These are phyloP conservation scores for Perizoma affinitatum DNA, from an alignment of 2,888 invertebrate genomes.

Conservation along the genomic window DNA sequence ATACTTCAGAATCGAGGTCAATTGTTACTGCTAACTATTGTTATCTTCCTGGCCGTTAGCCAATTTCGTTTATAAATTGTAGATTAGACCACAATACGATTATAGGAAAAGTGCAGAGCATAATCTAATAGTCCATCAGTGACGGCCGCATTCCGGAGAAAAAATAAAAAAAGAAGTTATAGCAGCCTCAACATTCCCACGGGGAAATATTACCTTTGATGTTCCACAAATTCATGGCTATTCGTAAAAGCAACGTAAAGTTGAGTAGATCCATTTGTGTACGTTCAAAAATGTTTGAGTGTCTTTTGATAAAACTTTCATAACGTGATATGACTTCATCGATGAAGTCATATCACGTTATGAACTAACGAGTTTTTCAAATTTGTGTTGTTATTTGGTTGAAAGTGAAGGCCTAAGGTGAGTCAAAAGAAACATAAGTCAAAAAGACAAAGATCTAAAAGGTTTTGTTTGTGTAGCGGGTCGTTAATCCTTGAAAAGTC, in stretches of 20 bases:
- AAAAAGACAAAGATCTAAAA: slow-evolving; percentile 33
- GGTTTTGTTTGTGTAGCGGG: slow-evolving; percentile 40
- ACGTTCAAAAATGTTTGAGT: not conserved
- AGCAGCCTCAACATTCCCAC: slow-evolving; percentile 66
- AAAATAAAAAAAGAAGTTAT: slow-evolving; percentile 61
- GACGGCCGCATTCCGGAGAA: slow-evolving; percentile 48
- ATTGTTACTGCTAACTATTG: slow-evolving; percentile 25
- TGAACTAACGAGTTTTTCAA: not conserved
- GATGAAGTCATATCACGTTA: not conserved
- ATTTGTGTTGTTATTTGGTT: not conserved
- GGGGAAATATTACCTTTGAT: slow-evolving; percentile 55
- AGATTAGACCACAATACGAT: slow-evolving; percentile 35
- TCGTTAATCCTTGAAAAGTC: slow-evolving; percentile 60
- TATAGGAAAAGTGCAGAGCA: slow-evolving; percentile 55
- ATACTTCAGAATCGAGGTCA: slow-evolving; percentile 25
- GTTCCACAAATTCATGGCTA: slow-evolving; percentile 27
- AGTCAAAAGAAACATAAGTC: slow-evolving; percentile 29
- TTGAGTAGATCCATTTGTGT: slow-evolving; percentile 6
- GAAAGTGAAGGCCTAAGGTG: slow-evolving; percentile 6
- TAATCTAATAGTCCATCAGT: slow-evolving; percentile 64
- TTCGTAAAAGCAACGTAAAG: slow-evolving; percentile 17
- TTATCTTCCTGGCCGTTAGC: slow-evolving; percentile 27
- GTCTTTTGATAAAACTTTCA: not conserved
- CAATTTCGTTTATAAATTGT: slow-evolving; percentile 34
- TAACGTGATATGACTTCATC: too few relatives aligned